Conservation (phyloP, 2,113 vertebrate genomes). For the Pseudopipra pipra region DNA sequence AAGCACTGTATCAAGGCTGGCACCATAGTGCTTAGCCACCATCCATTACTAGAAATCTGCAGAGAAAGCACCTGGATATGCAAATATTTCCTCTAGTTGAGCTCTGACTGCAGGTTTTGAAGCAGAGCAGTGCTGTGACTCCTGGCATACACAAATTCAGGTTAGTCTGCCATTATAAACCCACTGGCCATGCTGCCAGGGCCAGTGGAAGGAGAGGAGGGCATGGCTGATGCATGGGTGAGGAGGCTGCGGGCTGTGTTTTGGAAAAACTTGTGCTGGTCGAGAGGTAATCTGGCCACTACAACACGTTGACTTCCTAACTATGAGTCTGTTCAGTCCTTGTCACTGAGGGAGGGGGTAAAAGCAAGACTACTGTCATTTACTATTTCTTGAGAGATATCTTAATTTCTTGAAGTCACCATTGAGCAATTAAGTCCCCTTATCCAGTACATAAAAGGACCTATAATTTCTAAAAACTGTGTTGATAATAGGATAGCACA, state of each 20-base stretch:
- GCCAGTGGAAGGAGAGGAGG: neutral
- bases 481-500: neutral
- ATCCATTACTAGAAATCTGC: neutral
- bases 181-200: neutral
- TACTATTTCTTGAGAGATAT: neutral
- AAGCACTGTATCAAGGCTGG: neutral
- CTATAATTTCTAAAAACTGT: neutral
- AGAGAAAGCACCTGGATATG: neutral
- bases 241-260: neutral
- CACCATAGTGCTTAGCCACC: neutral
- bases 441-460: neutral
- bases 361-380: neutral
- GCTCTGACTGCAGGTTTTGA: neutral
- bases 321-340: neutral
- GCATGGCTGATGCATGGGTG: neutral
- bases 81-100: neutral
- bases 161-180: neutral
- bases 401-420: neutral
- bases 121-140: neutral
- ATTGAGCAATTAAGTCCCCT: neutral
- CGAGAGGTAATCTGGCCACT: neutral
- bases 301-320: neutral
- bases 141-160: neutral
- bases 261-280: neutral
- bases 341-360: neutral